Conservation (phyloP, 1,140 invertebrate species). For the Bilobella aurantiaca region DNA sequence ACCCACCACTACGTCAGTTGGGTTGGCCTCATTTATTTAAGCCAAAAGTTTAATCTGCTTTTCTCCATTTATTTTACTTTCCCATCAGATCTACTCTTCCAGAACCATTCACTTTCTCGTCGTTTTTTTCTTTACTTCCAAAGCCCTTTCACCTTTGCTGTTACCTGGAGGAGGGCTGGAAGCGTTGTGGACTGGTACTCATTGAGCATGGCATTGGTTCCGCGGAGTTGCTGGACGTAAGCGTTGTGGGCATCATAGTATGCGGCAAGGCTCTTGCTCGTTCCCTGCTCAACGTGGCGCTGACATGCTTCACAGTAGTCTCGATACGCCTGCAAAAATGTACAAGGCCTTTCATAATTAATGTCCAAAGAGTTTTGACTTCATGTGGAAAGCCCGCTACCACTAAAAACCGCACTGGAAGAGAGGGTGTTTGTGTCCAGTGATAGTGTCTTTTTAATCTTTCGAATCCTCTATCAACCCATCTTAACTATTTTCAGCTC, state of each 20-base stretch:
- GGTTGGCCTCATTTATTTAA: not conserved
- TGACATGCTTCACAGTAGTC: conserved; percentile 77
- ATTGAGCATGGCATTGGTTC: conserved; percentile 76
- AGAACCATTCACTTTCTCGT: not conserved
- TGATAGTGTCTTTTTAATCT: too few species aligned
- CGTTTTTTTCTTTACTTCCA: not conserved
- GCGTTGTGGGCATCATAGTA: conserved; percentile 87
- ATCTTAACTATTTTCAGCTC: too few species aligned
- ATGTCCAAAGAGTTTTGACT: too few species aligned
- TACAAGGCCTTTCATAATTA: too few species aligned
- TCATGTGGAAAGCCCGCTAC: too few species aligned
- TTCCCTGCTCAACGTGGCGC: conserved; percentile 50
- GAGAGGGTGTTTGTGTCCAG: too few species aligned
- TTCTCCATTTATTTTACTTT: not conserved
- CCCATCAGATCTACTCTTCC: not conserved
- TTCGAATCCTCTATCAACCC: too few species aligned
- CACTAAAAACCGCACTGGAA: too few species aligned
- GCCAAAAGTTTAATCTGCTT: not conserved
- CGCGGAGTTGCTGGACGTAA: conserved; percentile 79
- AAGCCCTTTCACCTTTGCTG: too few species aligned
- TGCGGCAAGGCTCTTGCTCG: conserved; percentile 56
- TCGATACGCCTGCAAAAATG: conserved; percentile 60
- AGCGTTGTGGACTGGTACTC: conserved; percentile 60
- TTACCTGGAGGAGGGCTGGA: conserved; percentile 65
- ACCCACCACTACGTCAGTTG: too few species aligned